A percentile compares a stretch with the other conserved stretches of the same genome.
Evolutionary conservation across 2,113 vertebrate genomes (phyloP).

Genomic region (Tenrec ecaudatus): DNA sequence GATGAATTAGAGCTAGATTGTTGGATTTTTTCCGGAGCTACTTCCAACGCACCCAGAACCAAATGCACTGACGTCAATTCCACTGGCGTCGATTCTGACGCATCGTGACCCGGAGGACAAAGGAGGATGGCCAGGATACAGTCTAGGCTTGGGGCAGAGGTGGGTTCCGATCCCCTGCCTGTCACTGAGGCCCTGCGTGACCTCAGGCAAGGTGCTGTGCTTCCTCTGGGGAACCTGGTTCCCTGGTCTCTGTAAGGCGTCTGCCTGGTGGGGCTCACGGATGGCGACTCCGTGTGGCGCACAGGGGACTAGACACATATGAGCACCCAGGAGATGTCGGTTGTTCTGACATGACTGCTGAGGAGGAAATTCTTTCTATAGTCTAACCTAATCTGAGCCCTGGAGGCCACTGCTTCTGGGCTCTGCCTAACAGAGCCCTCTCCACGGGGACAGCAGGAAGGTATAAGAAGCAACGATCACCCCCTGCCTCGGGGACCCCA

Average conservation of each 20-base stretch:
- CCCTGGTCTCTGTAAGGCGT: not conserved
- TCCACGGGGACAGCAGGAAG: not conserved
- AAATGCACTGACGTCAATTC: no score
- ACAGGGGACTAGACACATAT: not conserved
- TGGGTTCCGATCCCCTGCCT: no score
- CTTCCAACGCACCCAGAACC: no score
- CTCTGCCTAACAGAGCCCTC: not conserved
- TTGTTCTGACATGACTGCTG: not conserved
- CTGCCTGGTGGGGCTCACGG: not conserved
- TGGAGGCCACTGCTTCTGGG: not conserved
- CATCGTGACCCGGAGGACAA: no score
- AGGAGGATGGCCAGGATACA: no score
- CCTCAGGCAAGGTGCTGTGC: not conserved
- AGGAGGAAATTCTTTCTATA: not conserved
- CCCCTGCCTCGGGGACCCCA: not conserved
- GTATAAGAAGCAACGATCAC: no score
- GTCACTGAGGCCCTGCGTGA: not conserved
- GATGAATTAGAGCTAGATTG: no score
- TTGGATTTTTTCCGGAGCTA: no score
- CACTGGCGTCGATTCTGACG: no score
- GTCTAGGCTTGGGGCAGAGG: not conserved
- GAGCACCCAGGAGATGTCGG: rapidly evolving
- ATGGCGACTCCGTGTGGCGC: not conserved
- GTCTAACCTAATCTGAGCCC: not conserved
- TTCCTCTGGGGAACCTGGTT: not conserved